Conservation (phyloP, 2,888 invertebrate species). For the Chymomyza procnemis region DNA sequence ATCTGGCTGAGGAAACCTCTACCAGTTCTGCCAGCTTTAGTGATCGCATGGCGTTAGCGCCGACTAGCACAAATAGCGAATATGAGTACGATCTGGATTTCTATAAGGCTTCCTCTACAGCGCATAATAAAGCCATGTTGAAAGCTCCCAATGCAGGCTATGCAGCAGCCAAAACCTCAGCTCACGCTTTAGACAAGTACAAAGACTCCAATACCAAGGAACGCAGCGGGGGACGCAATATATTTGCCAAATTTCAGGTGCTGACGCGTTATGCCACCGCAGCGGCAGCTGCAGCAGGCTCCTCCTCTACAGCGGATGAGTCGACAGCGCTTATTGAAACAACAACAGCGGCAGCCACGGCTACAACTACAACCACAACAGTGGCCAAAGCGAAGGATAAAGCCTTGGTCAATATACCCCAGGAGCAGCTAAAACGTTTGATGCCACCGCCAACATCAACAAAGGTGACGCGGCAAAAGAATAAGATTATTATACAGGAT, state of each 20-base stretch:
- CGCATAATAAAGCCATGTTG: constrained; percentile 44
- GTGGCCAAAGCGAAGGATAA: constrained; percentile 46
- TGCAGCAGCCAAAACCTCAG: constrained; percentile 72
- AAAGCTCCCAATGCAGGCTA: constrained; percentile 44
- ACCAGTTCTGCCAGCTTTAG: constrained; percentile 72
- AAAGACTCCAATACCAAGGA: constrained; percentile 74
- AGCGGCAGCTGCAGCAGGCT: constrained; percentile 57
- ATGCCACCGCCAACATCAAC: constrained; percentile 84
- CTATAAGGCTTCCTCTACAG: constrained; percentile 59
- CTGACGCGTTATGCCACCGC: constrained; percentile 78
- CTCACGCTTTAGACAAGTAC: constrained; percentile 71
- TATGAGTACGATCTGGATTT: constrained; percentile 76
- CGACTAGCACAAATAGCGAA: constrained; percentile 48
- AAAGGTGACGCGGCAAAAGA: constrained; percentile 89
- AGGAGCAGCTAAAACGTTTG: constrained; percentile 84
- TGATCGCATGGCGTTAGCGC: constrained; percentile 49
- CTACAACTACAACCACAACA: constrained; percentile 6
- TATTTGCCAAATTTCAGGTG: constrained; percentile 80
- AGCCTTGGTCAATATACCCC: constrained; percentile 80
- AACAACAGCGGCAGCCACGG: constrained; percentile 23
- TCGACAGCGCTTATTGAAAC: constrained; percentile 61
- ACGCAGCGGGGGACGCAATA: constrained; percentile 78
- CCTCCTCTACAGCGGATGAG: constrained; percentile 54
- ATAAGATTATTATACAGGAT: constrained; percentile 87
- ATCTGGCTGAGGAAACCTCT: constrained; percentile 81